These are phyloP conservation scores for Thysanoteuthis rhombus DNA, from an alignment of 2,888 invertebrate genomes.

Conservation along the genomic window DNA sequence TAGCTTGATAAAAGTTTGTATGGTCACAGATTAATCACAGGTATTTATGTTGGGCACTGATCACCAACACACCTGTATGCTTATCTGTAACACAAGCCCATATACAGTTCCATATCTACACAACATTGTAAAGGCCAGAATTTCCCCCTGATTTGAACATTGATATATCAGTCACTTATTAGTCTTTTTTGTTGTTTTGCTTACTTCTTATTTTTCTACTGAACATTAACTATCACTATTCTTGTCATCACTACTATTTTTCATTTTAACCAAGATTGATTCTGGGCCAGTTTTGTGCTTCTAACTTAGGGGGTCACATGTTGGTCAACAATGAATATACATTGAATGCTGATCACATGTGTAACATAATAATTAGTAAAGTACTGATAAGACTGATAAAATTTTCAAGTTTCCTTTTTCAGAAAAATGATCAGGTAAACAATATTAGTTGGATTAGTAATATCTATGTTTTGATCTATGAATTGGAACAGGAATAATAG, in stretches of 20 bases:
- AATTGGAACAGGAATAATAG: background rate
- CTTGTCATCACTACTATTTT: background rate
- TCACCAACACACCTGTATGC: background rate
- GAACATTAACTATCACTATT: background rate
- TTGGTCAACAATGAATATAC: background rate
- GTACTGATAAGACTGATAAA: background rate
- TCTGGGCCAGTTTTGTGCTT: background rate
- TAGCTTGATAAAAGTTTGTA: background rate
- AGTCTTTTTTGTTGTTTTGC: background rate
- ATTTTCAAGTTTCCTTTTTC: background rate
- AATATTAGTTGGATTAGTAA: background rate
- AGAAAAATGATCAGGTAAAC: background rate
- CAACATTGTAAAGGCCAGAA: background rate
- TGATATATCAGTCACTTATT: background rate
- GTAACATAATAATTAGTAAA: background rate
- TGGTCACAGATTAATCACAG: background rate
- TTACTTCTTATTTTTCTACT: too few relatives aligned
- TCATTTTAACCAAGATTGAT: background rate
- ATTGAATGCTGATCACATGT: background rate
- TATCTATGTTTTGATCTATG: background rate
- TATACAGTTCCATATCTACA: background rate
- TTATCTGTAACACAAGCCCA: background rate
- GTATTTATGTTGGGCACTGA: background rate
- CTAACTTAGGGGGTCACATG: background rate
- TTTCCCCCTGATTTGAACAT: background rate